Evolutionary conservation across 2,888 invertebrate genomes (phyloP).

Genomic region (Leuctra nigra): DNA sequence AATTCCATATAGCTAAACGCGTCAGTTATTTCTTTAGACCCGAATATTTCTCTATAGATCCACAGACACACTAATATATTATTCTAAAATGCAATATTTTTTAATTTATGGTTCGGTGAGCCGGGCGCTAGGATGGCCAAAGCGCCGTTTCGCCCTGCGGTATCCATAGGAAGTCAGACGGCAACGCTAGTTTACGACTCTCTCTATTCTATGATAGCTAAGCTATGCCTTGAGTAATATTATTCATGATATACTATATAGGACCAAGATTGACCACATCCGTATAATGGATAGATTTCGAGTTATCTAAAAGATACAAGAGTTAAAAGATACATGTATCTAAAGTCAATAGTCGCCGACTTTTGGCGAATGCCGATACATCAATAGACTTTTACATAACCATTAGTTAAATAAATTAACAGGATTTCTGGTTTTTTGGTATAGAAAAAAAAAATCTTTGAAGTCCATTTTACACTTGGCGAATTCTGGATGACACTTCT

Average conservation of each 20-base stretch:
- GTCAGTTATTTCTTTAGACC: background rate
- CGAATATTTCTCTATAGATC: background rate
- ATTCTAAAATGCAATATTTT: background rate
- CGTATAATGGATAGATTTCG: no score
- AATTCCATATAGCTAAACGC: background rate
- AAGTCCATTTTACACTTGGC: background rate
- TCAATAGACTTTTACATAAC: constrained; percentile 7
- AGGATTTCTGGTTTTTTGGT: background rate
- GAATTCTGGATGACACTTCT: no score
- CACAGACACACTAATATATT: background rate
- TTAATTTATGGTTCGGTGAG: background rate
- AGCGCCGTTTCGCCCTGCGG: no score
- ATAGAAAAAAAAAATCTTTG: background rate
- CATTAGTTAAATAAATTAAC: constrained; percentile 18
- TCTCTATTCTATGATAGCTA: no score
- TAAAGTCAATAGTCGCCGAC: constrained; percentile 1
- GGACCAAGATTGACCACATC: no score
- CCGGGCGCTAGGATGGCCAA: no score
- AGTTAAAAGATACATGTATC: constrained; percentile 1
- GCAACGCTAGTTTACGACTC: no score
- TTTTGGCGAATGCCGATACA: background rate
- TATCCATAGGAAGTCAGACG: no score
- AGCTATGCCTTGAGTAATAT: no score
- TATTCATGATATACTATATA: no score
- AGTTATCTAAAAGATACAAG: no score